Percentiles rank a stretch among this genome's conserved stretches.
phyloP scores from a whole-genome alignment of 1,140 invertebrate genomes.

The Rhagoletis pomonella region DNA sequence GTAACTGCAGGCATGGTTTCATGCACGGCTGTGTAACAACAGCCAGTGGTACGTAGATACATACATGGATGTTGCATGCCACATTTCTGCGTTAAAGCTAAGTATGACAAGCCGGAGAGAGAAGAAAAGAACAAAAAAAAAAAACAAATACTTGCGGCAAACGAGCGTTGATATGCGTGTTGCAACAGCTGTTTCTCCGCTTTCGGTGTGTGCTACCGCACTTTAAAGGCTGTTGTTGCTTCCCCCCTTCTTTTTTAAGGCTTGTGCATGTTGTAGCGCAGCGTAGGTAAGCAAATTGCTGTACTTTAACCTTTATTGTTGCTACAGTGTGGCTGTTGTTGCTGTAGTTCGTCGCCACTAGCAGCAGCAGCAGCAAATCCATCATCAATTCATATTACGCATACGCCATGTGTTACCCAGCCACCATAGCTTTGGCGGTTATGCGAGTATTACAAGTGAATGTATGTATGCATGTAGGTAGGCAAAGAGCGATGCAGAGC shows the following conservation, averaged over 20 bases:
- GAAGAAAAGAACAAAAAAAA: neutral
- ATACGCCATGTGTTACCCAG: constrained; percentile 19
- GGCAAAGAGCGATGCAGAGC: neutral
- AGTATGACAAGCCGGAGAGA: neutral
- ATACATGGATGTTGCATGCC: constrained; percentile 20
- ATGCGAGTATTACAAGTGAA: neutral
- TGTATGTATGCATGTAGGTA: neutral
- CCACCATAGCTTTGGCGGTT: neutral
- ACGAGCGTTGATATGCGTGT: neutral
- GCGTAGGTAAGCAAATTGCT: neutral
- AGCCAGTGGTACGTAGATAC: neutral
- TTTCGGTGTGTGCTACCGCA: neutral
- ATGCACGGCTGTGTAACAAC: constrained; percentile 1
- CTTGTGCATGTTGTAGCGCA: neutral
- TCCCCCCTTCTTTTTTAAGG: neutral
- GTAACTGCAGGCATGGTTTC: neutral
- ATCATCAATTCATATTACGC: constrained; percentile 18
- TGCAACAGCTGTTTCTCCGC: neutral
- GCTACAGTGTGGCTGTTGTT: neutral
- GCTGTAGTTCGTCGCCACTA: neutral
- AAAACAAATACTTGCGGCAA: neutral
- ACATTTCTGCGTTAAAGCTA: neutral
- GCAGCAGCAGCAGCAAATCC: no score
- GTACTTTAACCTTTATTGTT: neutral
- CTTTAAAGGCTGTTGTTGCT: neutral